These are phyloP conservation scores for Tachuris rubrigastra DNA, from an alignment of 2,113 vertebrate genomes.

Conservation along the genomic window DNA sequence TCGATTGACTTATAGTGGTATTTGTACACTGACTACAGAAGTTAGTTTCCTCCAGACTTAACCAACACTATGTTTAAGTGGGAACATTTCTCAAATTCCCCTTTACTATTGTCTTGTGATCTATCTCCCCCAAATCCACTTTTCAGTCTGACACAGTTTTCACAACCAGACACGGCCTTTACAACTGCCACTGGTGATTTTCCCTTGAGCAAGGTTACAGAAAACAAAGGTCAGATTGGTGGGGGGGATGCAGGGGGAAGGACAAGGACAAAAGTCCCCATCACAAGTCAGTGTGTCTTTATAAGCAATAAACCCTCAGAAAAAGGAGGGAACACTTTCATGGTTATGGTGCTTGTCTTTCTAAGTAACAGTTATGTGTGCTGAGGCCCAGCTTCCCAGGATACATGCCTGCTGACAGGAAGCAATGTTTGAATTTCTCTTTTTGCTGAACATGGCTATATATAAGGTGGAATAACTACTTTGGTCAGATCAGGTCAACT, in stretches of 20 bases:
- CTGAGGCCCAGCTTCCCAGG: background rate
- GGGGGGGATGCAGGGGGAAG: background rate
- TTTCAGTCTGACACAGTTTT: background rate
- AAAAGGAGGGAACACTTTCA: background rate
- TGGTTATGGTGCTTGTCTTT: background rate
- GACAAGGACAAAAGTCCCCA: background rate
- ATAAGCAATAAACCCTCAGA: background rate
- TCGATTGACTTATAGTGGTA: background rate
- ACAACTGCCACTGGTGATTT: rapidly evolving
- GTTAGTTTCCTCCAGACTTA: background rate
- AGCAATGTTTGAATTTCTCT: background rate
- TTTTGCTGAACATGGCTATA: background rate
- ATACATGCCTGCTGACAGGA: background rate
- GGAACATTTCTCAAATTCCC: background rate
- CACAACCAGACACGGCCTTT: background rate
- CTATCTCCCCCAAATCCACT: background rate
- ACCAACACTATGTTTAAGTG: too few relatives aligned
- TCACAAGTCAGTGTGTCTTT: background rate
- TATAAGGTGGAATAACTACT: rapidly evolving
- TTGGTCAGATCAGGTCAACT: background rate
- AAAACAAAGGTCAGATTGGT: background rate
- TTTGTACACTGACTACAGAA: background rate
- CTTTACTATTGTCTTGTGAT: background rate
- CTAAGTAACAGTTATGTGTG: rapidly evolving
- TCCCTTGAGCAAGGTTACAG: background rate